These are phyloP conservation scores for Physella acuta DNA, from an alignment of 1,140 invertebrate genomes.

Conservation along the genomic window DNA sequence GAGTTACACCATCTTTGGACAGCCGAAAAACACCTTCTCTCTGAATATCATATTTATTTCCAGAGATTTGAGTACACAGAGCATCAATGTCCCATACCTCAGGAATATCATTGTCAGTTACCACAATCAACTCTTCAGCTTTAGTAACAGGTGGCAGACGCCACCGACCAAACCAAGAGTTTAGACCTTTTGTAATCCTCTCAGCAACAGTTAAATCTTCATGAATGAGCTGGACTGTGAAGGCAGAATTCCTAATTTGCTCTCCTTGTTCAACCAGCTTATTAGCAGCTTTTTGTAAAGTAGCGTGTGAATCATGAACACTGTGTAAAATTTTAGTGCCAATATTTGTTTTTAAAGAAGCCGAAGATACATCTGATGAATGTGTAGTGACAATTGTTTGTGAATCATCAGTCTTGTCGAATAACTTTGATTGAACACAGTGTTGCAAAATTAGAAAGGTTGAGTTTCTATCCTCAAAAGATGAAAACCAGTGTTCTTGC, in stretches of 20 bases:
- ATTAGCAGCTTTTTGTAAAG: conserved; percentile 1
- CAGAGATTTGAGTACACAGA: neutral
- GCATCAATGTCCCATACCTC: conserved; percentile 12
- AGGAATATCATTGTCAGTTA: conserved; percentile 19
- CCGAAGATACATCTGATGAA: neutral
- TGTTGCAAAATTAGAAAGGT: conserved; percentile 13
- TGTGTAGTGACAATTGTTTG: too few species aligned
- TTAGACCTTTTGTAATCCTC: conserved; percentile 13
- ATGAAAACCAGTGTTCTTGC: conserved; percentile 13
- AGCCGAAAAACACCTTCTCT: neutral
- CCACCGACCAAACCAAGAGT: conserved; percentile 17
- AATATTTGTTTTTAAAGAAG: conserved; percentile 6
- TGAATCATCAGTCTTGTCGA: neutral
- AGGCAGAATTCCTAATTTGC: conserved; percentile 6
- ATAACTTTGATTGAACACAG: conserved; percentile 8
- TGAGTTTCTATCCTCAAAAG: conserved; percentile 12
- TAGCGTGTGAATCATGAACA: conserved; percentile 16
- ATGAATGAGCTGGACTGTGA: conserved; percentile 13
- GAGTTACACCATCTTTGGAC: conserved; percentile 5
- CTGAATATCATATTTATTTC: conserved; percentile 1
- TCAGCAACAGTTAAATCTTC: conserved; percentile 17
- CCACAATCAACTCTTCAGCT: conserved; percentile 6
- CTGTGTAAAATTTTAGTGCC: conserved; percentile 10
- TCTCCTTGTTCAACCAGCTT: conserved; percentile 10
- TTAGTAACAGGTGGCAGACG: neutral